Base-by-base conservation (phyloP, 2,113 vertebrate genomes). In the Xiphias gladius region DNA sequence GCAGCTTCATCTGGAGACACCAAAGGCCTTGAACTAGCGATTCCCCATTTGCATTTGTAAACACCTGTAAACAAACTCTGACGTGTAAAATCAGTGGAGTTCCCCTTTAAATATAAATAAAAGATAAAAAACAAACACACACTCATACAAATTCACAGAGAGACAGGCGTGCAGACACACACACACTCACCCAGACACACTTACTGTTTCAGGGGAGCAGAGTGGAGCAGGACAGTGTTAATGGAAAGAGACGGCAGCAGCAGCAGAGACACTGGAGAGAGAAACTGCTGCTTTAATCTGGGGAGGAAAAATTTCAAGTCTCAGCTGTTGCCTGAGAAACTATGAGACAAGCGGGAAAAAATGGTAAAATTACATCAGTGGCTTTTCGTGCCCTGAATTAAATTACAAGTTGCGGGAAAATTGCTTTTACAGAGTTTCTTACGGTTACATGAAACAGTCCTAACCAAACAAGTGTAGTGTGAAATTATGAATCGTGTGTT, bases 41-140 rank as follows among this genome's bases (percentile, higher is more conserved):
- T n/a, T n/a, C n/a, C n/a, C n/a, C n/a, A n/a, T n/a, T n/a, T n/a
- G n/a, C n/a, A n/a, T n/a, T n/a, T n/a, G n/a, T n/a, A n/a, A n/a
- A n/a, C n/a, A n/a, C n/a, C n/a, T n/a, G n/a, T n/a, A n/a, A n/a
- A n/a, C n/a, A n/a, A n/a, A n/a, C n/a, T n/a, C n/a, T n/a, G n/a
- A n/a, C n/a, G n/a, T n/a, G n/a, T n/a, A n/a, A n/a, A n/a, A n/a
- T n/a, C n/a, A n/a, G n/a, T n/a, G n/a, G n/a, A n/a, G n/a, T n/a
- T n/a, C n/a, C n/a, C n/a, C n/a, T n/a, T n/a, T n/a, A n/a, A n/a
- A n/a, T n/a, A n/a, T n/a, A n/a, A n/a, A n/a, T n/a, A n/a, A n/a
- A n/a, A n/a, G n/a, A n/a, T n/a, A 37, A 73, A 41, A 76, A 62
- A 59, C 69, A 66, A 14, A 35, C 17, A 67, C 26, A n/a, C 64